Base-by-base conservation (phyloP, 2,888 invertebrate genomes). In the Aquatica leii region DNA sequence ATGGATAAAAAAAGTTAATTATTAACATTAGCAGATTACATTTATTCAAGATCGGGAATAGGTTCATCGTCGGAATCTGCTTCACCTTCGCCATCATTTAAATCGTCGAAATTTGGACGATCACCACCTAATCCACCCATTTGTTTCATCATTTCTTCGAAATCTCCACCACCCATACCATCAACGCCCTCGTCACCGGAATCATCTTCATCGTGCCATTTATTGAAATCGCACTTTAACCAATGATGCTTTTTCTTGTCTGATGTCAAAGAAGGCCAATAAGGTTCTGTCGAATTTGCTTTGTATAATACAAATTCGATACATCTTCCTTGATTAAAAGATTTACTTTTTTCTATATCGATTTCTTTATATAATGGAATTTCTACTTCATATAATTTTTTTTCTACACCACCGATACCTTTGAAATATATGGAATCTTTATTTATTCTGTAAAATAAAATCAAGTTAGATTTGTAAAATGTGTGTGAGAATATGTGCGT, bases 201-300 rank as follows among this genome's bases (percentile, higher is more conserved):
- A 66, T 97, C 97, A 77, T 95, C 95, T 82, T 98, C 98, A 84
- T 98, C 98, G 83, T 90, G 90, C 98, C 97, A 98, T 84, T 97
- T 97, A 80, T 95, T 94, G 81, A 98, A 99, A 80, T 98, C 98
- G 74, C 97, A 92, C 85, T 97, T 98, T 74, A 98, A 86, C 91
- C 97, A 98, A 81, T 97, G 97, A 74, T 91, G 90, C 84, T 97
- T 97, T 81, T 90, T 90, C 69, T 81, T 92, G 74, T 93, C 93
- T 80, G 92, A 93, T 60, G 94, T 92, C 73, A 97, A 84, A 70
- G 91, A 86, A 56, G 95, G 91, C 97, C 97, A 98, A 81, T 89
- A 97, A 0, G 93, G 86, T 65, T 91, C 92, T 51, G 86, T 86
- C 69, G 86, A 86, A 68, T 83, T 83, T 46, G 78, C 84, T 81